Base-by-base conservation (phyloP, 2,888 invertebrate genomes). In the Dusona sp. region DNA sequence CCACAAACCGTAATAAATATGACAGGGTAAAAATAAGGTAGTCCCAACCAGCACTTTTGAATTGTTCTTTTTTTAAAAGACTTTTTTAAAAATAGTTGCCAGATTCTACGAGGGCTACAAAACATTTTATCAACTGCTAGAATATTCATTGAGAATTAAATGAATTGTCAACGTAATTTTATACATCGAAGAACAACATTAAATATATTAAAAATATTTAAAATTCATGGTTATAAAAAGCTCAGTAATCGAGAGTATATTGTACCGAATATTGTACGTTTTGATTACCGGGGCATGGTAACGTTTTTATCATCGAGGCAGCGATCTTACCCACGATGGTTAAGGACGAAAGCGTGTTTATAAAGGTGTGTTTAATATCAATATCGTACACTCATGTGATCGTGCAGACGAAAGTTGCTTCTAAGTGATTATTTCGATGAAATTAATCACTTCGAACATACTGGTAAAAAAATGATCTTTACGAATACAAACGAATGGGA, bases 271-370 rank as follows among this genome's bases (percentile, higher is more conserved):
- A n/a, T n/a, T n/a, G n/a, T n/a, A n/a, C n/a, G n/a, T n/a, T n/a
- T n/a, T n/a, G n/a, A n/a, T n/a, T n/a, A n/a, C n/a, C n/a, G n/a
- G n/a, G n/a, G n/a, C n/a, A 2, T 22, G 25, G 11, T 11, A 42
- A 36, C 57, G 16, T 64, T 65, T 25, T 67, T 36, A 25, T 19
- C 19, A 36, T 48, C 13, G 73, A 4, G 74, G 51, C 51, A 67
- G 29, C 73, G 67, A 57, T 57, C 61, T 85, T 85, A 82, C 54
- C 85, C 61, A 33, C 81, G 48, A 54, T 19, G 42, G 85, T 48
- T 82, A 81, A 85, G 16, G 29, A 16, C 81, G 81, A 70, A 57
- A 42, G 51, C 67, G 51, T 57, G 25, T 29, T 7, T 29, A 29
- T 11, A 45, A 38, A 42, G 42, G n/a, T 78, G 7, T n/a, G n/a